Base-by-base conservation (phyloP, 2,888 invertebrate genomes). In the Anorthoa munda region DNA sequence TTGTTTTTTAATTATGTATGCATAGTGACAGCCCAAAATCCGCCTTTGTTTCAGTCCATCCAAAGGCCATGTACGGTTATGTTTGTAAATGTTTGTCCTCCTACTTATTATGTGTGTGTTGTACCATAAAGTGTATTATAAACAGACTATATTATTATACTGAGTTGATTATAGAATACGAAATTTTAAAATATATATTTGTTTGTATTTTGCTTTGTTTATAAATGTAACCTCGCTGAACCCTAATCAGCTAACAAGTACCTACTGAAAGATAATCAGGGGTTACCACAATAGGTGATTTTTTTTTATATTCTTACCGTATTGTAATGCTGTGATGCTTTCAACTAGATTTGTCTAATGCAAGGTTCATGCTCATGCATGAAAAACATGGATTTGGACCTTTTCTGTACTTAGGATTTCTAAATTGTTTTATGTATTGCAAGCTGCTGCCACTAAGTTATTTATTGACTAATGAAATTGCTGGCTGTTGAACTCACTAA, bases 301-400 rank as follows among this genome's bases (percentile, higher is more conserved):
- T 21, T 15, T 51, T 58, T 58, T 26, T 23, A 23, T 45, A 45
- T n/a, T 9, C 0, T 26, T 39, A 53, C 17, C 9, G 17, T 4
- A 31, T 51, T 66, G 17, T 55, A 31, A 65, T 23, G 31, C 65
- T 71, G 50, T 45, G 0, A 65, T 39, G 46, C 39, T 72, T 63
- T 66, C 18, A 45, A 66, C 21, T 17, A 55, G 63, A 63, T 77
- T 63, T 39, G 23, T 23, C 7, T 65, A 45, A 63, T 51, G n/a
- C 23, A 65, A 23, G 2, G 13, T 72, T 56, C 66, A 77, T 66
- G 79, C 7, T 53, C 63, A 51, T 45, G 65, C 73, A 73, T 73
- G 66, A 48, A 73, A 71, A 55, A 23, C 23, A 45, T 50, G 48
- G 26, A 45, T 66, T 53, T 23, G 2, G 21, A 2, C 5, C 11